A percentile compares a stretch with the other conserved stretches of the same genome.
Conservation (phyloP, 1,140 invertebrate species). For the Rhagoletis zephyria region DNA sequence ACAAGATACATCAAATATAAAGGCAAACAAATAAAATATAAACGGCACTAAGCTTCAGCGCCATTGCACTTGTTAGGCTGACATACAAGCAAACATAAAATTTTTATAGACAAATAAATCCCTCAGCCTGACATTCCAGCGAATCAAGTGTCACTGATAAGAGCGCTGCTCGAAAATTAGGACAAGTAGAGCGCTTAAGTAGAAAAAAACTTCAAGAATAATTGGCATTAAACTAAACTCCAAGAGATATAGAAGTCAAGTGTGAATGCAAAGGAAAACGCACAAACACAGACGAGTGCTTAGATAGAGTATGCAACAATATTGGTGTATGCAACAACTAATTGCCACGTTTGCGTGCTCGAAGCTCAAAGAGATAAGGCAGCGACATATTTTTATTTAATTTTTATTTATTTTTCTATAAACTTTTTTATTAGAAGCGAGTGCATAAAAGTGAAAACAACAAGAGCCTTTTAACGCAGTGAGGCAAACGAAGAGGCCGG, state of each 20-base stretch:
- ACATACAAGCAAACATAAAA: neutral
- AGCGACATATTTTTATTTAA: neutral
- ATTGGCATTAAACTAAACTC: constrained; percentile 42
- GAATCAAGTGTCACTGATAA: constrained; percentile 49
- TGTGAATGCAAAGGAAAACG: neutral
- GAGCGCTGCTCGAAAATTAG: constrained; percentile 15
- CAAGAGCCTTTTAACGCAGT: neutral
- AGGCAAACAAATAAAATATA: neutral
- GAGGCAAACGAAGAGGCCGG: neutral
- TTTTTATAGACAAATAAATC: constrained; percentile 37
- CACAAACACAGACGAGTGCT: neutral
- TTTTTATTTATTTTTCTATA: neutral
- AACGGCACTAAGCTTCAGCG: constrained; percentile 11
- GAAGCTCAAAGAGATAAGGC: constrained; percentile 10
- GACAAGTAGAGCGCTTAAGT: neutral
- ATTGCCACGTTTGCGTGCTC: neutral
- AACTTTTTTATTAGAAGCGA: neutral
- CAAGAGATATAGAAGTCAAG: constrained; percentile 29
- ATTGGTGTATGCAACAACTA: constrained; percentile 21
- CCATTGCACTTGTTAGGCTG: constrained; percentile 7
- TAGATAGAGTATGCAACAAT: neutral
- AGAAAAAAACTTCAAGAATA: neutral
- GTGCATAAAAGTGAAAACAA: constrained; percentile 42
- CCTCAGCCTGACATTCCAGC: constrained; percentile 45
- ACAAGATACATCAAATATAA: too few species aligned